These are phyloP conservation scores for Hydrocynus forskahlii DNA, from an alignment of 2,797 vertebrate species.

Conservation along the genomic window DNA sequence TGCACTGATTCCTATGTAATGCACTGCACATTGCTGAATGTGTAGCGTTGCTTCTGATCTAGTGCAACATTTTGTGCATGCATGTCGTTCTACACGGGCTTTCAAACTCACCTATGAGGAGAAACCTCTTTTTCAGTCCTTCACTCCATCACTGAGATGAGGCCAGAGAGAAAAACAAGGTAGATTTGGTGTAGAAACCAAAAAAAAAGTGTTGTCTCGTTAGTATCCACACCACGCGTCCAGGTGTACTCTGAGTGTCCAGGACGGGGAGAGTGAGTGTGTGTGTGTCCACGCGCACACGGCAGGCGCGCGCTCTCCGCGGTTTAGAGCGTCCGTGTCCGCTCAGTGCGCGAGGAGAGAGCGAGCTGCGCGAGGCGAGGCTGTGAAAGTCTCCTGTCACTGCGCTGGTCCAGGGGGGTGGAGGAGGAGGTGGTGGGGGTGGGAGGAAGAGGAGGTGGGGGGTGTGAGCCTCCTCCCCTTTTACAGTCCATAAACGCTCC, in stretches of 20 bases:
- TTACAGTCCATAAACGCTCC: constrained; percentile 6
- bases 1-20: not conserved
- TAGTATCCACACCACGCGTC: not conserved
- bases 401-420: not conserved
- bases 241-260: not conserved
- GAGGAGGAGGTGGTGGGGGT: no score
- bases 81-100: not conserved
- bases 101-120: not conserved
- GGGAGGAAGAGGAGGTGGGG: no score
- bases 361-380: not conserved
- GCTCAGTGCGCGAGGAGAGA: not conserved
- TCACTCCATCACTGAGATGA: not conserved
- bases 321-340: not conserved
- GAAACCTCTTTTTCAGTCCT: not conserved
- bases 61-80: not conserved
- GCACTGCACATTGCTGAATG: not conserved
- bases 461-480: not conserved
- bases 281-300: not conserved
- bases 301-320: not conserved
- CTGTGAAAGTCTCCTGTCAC: not conserved
- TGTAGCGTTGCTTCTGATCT: not conserved
- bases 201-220: not conserved
- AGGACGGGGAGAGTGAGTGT: no score
- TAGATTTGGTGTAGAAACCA: not conserved
- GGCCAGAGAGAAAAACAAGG: not conserved